Evolutionary conservation across 92 coral and sea anemone species (phyloP), one percentile per base, ranked within the genome.

Genomic region (Phymanthus crucifer): DNA sequence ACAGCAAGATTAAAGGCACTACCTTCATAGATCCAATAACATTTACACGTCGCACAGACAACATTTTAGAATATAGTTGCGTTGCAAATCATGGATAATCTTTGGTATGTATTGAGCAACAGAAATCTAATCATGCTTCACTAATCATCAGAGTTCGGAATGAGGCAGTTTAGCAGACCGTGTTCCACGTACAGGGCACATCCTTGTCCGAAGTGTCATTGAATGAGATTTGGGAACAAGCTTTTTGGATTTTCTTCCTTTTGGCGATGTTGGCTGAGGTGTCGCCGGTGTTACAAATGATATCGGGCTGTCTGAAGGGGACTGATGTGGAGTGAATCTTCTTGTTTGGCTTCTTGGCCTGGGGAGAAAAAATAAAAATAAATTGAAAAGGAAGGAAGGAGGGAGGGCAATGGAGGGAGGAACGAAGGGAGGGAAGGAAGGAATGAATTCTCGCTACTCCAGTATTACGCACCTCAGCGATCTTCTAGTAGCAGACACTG

Each of bases 241-340:
- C 33, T 82, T 91, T 83, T 78, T 90, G 45, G 80, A 66, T 78
- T 37, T 70, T 37, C 78, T 64, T 17, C 82, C 74, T 27, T 90
- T 89, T 40, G 94, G 97, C 19, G 93, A 88, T 13, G 83, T 46
- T 26, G 85, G 67, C 34, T 78, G 83, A 50, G 71, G 80, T 6
- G 86, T 80, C 34, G 86, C 86, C 33, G 99, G 99, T 5, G 99
- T 83, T 58, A 95, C 86, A 85, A 95, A 95, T 10, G 99, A 95
- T 57, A 95, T 95, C 1, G 99, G 99, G 58, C 99, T 95, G 80
- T 95, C 94, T 32, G 99, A 81, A 47, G 99, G 99, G 45, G 99
- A 95, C 89, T 93, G 99, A 89, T 90, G 96, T 29, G 99, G 99
- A 57, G 94, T 95, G 40, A 29, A 64, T 73, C 75, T 33, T 36